Conservation (phyloP, 2,797 vertebrate genomes). For the Sitta carolinensis region DNA sequence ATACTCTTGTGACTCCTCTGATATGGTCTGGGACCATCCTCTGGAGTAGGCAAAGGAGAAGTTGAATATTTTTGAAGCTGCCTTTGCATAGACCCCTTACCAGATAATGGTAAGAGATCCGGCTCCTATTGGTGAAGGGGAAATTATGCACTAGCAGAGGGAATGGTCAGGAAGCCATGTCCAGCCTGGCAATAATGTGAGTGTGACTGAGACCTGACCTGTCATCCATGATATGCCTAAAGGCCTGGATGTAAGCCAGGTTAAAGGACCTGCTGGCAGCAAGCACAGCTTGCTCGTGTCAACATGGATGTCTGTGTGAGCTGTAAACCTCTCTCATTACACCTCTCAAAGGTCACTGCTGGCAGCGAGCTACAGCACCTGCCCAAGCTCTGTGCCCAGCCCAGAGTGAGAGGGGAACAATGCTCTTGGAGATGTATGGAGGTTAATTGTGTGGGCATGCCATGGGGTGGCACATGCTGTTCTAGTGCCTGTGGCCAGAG, state of each 20-base stretch:
- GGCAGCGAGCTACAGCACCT: rapidly evolving
- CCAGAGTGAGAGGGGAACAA: not conserved
- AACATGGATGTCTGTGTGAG: not conserved
- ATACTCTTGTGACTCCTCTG: not conserved
- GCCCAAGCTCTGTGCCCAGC: not conserved
- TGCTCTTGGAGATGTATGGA: not conserved
- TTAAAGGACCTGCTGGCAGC: not conserved
- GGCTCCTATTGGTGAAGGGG: not conserved
- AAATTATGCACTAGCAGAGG: rapidly evolving
- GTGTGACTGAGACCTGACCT: not conserved
- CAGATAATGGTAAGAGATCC: not conserved
- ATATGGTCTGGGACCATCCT: not conserved
- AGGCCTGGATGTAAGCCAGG: not conserved
- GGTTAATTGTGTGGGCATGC: not conserved
- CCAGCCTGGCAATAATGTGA: not conserved
- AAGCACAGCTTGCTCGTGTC: not conserved
- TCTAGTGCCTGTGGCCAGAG: not conserved
- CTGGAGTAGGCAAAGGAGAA: not conserved
- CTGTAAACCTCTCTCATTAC: not conserved
- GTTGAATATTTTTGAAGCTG: not conserved
- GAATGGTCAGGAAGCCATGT: not conserved
- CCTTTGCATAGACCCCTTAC: not conserved
- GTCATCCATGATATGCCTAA: not conserved
- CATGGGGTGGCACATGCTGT: rapidly evolving
- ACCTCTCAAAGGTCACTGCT: constrained; percentile 2